Base-by-base conservation (phyloP, 2,113 vertebrate genomes). In the Hydrochoerus hydrochaeris region DNA sequence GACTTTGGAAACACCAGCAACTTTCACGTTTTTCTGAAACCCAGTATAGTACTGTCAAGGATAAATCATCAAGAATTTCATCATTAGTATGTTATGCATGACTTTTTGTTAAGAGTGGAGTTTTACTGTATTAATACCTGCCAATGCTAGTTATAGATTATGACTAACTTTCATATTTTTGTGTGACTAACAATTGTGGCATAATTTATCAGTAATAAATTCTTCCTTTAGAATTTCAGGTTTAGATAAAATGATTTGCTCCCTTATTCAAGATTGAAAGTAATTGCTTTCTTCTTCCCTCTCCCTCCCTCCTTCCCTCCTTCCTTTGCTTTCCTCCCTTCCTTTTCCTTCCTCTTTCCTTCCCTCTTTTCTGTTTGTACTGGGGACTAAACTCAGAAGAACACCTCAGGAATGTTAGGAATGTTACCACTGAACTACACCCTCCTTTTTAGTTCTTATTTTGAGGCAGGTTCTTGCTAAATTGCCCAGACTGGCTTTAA, bases 21-120 rank as follows among this genome's bases (percentile, higher is more conserved):
- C 3, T 26, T 77, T 95, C n/a, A 92, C 49, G 44, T 57, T 94
- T 97, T 92, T 60, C 96, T 97, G 94, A 97, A 90, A 85, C 92
- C 94, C 89, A 98, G 97, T 97, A 62, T 88, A 98, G 96, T 87
- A 54, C 32, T 38, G 24, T 90, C 94, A 98, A 98, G 92, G 97
- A 97, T 83, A 97, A 78, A 95, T 94, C 96, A n/a, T 85, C 98
- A 95, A 98, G 98, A 98, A 92, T 96, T 57, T 92, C 77, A 0
- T 57, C 97, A 88, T 95, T 91, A 95, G 92, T 98, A 95, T 88
- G 96, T 98, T 97, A 85, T 73, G 94, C 97, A 96, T 97, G 96
- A 57, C 46, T 96, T 90, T 90, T 57, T 97, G 69, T 96, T 96
- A 83, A 44, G 69, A 86, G 46, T 96, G 69, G 94, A 60, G 0